phyloP scores from a whole-genome alignment of 2,113 vertebrate species.

The Gopherus evgoodei region DNA sequence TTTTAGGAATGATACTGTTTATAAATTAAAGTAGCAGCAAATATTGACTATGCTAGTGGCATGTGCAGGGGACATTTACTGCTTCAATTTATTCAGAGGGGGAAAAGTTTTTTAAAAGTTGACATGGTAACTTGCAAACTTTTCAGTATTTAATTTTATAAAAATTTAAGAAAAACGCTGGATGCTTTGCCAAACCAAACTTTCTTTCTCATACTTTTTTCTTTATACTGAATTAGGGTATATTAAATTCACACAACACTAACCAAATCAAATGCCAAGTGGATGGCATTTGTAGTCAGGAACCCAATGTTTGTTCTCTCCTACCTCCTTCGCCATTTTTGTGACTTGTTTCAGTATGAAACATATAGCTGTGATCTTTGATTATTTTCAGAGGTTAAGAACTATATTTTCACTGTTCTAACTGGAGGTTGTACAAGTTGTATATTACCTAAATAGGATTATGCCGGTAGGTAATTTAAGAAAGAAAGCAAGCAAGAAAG shows the following conservation, averaged over 20 bases:
- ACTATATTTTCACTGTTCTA: conserved; percentile 39
- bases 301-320: not conserved
- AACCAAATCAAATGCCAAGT: conserved; percentile 44
- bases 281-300: conserved; percentile 21
- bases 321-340: not conserved
- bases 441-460: conserved; percentile 43
- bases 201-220: conserved; percentile 41
- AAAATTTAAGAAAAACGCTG: conserved; percentile 52
- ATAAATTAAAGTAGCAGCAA: conserved; percentile 58
- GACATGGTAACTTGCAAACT: conserved; percentile 79
- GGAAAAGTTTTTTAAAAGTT: conserved; percentile 51
- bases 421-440: conserved; percentile 17
- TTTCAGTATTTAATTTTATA: conserved; percentile 68
- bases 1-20: conserved; percentile 68
- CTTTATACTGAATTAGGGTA: conserved; percentile 6
- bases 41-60: conserved; percentile 66
- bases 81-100: conserved; percentile 59
- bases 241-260: conserved; percentile 52
- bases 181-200: conserved; percentile 70
- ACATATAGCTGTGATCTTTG: conserved; percentile 33
- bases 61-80: conserved; percentile 62
- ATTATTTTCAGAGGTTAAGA: conserved; percentile 16
- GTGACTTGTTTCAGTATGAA: conserved; percentile 31
- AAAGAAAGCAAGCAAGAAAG: not conserved
- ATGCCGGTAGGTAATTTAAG: conserved; percentile 56